These are phyloP conservation scores for Bhutanitis thaidina DNA, from an alignment of 2,888 invertebrate species.

Conservation along the genomic window DNA sequence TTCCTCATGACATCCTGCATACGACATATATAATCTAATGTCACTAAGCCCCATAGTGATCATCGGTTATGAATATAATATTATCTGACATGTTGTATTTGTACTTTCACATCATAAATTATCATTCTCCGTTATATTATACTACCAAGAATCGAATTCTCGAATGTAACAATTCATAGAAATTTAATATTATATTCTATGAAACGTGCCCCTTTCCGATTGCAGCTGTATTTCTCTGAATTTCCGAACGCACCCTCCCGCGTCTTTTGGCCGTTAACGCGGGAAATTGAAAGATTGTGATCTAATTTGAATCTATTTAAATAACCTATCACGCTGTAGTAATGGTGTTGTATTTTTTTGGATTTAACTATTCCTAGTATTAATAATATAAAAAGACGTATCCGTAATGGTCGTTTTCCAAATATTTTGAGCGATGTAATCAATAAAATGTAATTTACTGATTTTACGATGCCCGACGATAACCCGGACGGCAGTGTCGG, in stretches of 20 bases:
- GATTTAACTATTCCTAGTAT: neutral
- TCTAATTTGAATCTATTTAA: constrained; percentile 14
- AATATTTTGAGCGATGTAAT: no score
- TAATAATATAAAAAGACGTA: no score
- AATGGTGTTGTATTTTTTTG: neutral
- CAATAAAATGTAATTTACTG: no score
- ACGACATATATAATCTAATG: no score
- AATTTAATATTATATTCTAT: constrained; percentile 20
- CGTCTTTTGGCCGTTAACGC: constrained; percentile 23
- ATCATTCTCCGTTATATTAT: neutral
- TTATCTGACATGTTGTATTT: no score
- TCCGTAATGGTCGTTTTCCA: no score
- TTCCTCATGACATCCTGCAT: no score
- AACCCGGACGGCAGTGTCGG: no score
- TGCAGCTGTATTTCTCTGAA: constrained; percentile 32
- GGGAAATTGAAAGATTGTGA: constrained; percentile 12
- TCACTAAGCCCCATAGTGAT: no score
- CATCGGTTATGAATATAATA: no score
- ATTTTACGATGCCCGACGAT: no score
- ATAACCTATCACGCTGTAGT: neutral
- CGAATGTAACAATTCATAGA: constrained; percentile 23
- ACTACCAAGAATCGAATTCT: constrained; percentile 27
- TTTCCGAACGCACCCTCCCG: constrained; percentile 32
- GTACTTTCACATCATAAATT: no score
- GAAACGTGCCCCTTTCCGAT: constrained; percentile 8